Percentiles rank a stretch among this genome's conserved stretches.
These are phyloP conservation scores for Platysteira castanea DNA, from an alignment of 2,113 vertebrate genomes.

Conservation along the genomic window DNA sequence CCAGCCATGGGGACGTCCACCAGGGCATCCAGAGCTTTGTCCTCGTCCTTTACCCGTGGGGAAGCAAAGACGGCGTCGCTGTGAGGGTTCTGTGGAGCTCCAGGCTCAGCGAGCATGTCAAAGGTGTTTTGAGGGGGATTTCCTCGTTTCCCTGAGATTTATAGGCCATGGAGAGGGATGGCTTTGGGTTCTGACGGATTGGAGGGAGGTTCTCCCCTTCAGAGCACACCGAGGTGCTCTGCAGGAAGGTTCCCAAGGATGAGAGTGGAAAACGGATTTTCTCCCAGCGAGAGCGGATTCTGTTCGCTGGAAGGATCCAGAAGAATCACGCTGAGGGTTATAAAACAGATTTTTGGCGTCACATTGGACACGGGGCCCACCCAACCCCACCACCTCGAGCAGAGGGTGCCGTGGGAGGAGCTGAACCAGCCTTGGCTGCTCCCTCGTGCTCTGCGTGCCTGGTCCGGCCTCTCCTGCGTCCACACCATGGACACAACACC, in stretches of 20 bases:
- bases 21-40: fast-evolving
- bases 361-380: background rate
- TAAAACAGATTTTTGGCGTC: fast-evolving
- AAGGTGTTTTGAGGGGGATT: fast-evolving
- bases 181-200: background rate
- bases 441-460: fast-evolving
- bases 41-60: background rate
- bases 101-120: fast-evolving
- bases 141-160: background rate
- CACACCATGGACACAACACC: background rate
- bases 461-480: background rate
- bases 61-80: background rate
- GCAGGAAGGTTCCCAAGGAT: background rate
- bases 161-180: fast-evolving
- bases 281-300: background rate
- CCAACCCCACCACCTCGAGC: background rate
- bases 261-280: fast-evolving
- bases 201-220: background rate
- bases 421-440: background rate
- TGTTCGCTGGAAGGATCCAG: fast-evolving
- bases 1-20: background rate
- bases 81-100: background rate
- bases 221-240: background rate
- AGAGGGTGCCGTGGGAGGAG: background rate
- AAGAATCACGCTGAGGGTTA: background rate